Evolutionary conservation across 2,113 vertebrate genomes (phyloP).

Genomic region (Eurypyga helias): DNA sequence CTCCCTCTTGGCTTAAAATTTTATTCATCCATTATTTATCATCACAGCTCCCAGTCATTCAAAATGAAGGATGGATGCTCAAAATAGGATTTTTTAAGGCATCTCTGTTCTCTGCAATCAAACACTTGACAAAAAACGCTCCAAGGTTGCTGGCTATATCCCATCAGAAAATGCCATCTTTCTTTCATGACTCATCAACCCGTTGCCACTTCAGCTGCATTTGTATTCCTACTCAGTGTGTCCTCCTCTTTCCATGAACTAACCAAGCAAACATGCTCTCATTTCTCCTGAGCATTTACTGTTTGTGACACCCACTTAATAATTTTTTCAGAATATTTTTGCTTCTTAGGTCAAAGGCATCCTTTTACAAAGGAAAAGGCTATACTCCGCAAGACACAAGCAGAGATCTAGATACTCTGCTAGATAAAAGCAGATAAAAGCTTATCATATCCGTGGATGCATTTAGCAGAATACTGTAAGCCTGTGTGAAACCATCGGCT

Average conservation of each 20-base stretch:
- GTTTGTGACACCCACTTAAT: background rate
- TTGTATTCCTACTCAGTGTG: background rate
- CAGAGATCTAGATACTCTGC: background rate
- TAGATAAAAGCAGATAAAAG: background rate
- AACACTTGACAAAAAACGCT: background rate
- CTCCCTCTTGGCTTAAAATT: background rate
- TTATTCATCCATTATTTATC: constrained; percentile 20
- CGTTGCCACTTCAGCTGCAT: background rate
- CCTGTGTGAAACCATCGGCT: background rate
- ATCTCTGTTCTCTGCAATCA: background rate
- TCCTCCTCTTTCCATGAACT: background rate
- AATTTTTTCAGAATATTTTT: background rate
- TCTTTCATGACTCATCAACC: background rate
- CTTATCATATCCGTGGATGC: background rate
- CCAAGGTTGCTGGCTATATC: background rate
- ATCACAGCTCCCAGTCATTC: background rate
- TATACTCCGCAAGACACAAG: background rate
- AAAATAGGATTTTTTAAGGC: constrained; percentile 2
- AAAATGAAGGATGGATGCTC: background rate
- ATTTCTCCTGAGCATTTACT: background rate
- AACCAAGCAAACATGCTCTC: background rate
- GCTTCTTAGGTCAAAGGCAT: background rate
- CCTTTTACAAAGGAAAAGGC: background rate
- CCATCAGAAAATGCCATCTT: background rate
- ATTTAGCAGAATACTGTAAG: background rate